Conservation (phyloP, 92 coral and sea anemone genomes). For the Blastomussa wellsi region DNA sequence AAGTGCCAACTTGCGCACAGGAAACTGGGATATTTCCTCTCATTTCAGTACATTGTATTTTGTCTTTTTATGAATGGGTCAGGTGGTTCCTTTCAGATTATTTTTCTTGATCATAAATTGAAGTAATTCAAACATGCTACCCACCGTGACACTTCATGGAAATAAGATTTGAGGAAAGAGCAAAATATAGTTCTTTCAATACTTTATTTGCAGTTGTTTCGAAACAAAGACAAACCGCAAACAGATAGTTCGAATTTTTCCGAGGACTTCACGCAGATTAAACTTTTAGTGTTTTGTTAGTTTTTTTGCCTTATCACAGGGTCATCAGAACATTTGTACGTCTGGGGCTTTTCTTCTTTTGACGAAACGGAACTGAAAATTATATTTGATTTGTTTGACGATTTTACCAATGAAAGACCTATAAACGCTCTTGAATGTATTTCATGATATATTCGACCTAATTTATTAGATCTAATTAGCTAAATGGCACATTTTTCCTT, state of each 20-base stretch:
- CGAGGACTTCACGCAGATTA: neutral
- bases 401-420: too few species aligned
- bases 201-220: neutral
- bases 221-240: neutral
- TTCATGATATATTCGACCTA: neutral
- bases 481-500: neutral
- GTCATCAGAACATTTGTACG: too few species aligned
- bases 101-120: conserved; percentile 22
- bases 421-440: neutral
- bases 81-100: conserved; percentile 21
- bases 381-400: too few species aligned
- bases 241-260: neutral
- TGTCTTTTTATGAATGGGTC: conserved; percentile 9
- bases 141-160: neutral
- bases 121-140: conserved; percentile 4
- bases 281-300: neutral
- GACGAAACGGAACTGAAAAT: neutral
- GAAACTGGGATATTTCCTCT: conserved; percentile 25
- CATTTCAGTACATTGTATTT: conserved; percentile 21
- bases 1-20: conserved; percentile 6
- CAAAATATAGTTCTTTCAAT: neutral
- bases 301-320: conserved; percentile 1
- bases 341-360: too few species aligned
- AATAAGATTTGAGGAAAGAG: neutral
- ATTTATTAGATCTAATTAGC: neutral